Evolutionary conservation across 2,797 vertebrate genomes (phyloP), one percentile per base, ranked within the genome.

Genomic region (Acipenser ruthenus): DNA sequence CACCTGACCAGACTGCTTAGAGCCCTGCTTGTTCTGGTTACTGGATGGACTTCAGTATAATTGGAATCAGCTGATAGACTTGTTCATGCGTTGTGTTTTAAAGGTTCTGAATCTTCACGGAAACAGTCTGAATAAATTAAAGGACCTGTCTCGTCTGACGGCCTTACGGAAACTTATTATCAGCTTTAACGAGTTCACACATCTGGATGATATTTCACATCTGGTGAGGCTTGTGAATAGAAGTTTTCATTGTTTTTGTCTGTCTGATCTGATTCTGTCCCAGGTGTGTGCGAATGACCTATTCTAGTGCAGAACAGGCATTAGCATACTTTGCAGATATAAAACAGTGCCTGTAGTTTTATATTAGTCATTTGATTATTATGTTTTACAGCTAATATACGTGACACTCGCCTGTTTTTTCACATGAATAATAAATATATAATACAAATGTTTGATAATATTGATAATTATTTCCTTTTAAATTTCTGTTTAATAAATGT

Each of bases 31-130:
- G 37, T 37, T 37, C 5, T 5, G 37, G 37, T 37, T 37, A 37
- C 37, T 37, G 37, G 37, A 37, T 37, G 37, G 37, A 37, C 37
- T 37, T 0, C 37, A 37, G 3, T 37, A 37, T 4, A 37, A 37
- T 37, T 37, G 37, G 37, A 5, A 37, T 37, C 37, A 37, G 1
- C 37, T 37, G 37, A 5, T 37, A 37, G 37, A 37, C 37, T 37
- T 37, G 5, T 37, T 37, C 37, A 37, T 37, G 37, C 4, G 5
- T 37, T 37, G 37, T 37, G 37, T 37, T 37, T 37, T 37, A 37
- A 37, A 91, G 90, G 84, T 87, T 68, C 82, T 96, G 73, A 92
- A 93, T 82, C 88, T 93, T 78, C 92, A 93, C 64, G 89, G 88
- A 60, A 94, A 89, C 78, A 88, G 85, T 69, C 81, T 95, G 76